phyloP scores from a whole-genome alignment of 2,888 invertebrate species.

The Cantharis lateralis region DNA sequence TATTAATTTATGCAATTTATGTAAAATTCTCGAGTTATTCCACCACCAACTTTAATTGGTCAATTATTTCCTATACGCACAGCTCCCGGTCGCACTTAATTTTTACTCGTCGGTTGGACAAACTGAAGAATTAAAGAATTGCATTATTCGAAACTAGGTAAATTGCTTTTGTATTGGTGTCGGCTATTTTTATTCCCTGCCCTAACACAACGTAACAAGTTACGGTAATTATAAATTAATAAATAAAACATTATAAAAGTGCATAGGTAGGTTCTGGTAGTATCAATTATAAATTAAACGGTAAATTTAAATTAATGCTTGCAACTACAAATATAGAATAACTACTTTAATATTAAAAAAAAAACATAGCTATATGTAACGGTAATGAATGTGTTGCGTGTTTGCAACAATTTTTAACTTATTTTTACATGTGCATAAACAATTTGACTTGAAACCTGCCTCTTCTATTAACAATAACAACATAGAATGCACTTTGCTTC shows the following conservation, averaged over 20 bases:
- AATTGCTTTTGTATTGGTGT: neutral
- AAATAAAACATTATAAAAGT: neutral
- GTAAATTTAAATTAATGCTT: neutral
- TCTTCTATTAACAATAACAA: no score
- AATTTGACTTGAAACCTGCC: neutral
- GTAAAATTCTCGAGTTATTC: neutral
- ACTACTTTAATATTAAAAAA: neutral
- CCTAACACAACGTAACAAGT: neutral
- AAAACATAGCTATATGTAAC: neutral
- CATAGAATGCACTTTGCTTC: neutral
- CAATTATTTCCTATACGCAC: neutral
- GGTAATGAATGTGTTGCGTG: neutral
- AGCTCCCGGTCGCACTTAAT: neutral
- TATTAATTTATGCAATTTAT: neutral
- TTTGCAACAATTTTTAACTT: neutral
- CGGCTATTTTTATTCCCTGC: neutral
- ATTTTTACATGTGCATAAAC: neutral
- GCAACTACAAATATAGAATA: constrained; percentile 2
- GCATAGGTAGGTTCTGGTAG: neutral
- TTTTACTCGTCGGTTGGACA: neutral
- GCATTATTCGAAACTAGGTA: neutral
- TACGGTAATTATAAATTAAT: neutral
- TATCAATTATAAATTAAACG: constrained; percentile 1
- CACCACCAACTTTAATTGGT: neutral
- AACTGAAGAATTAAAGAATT: neutral